A percentile compares a stretch with the other conserved stretches of the same genome.
phyloP scores from a whole-genome alignment of 2,797 vertebrate species.

The Neoniphon sammara region DNA sequence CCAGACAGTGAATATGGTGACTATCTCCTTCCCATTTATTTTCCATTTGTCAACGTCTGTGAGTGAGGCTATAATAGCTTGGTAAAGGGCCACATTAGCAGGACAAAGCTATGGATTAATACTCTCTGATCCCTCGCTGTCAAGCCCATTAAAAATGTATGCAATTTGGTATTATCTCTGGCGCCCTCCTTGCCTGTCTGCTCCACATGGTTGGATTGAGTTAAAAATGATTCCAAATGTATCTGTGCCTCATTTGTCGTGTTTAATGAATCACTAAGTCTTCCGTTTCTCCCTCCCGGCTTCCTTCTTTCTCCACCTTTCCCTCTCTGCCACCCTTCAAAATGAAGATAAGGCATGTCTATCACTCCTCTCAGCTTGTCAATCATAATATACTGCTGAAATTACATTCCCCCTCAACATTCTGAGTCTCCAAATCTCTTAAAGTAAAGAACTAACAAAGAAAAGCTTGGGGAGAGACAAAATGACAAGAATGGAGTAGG shows the following conservation, averaged over 20 bases:
- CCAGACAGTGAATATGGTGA: slow-evolving; percentile 39
- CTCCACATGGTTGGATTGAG: slow-evolving; percentile 44
- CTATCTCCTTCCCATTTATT: slow-evolving; percentile 64
- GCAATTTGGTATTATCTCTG: slow-evolving; percentile 74
- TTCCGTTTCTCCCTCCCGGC: neutral
- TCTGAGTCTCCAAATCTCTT: slow-evolving; percentile 11
- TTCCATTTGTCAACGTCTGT: slow-evolving; percentile 60
- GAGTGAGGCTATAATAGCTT: slow-evolving; percentile 68
- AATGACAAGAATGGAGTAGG: slow-evolving; percentile 21
- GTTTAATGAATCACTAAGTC: slow-evolving; percentile 65
- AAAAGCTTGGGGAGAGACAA: neutral
- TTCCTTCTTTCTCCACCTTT: slow-evolving; percentile 29
- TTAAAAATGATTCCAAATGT: slow-evolving; percentile 67
- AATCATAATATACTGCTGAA: slow-evolving; percentile 69
- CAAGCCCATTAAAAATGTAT: slow-evolving; percentile 78
- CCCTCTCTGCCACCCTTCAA: slow-evolving; percentile 27
- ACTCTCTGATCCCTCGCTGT: slow-evolving; percentile 72
- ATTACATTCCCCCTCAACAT: slow-evolving; percentile 46
- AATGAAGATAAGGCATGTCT: slow-evolving; percentile 71
- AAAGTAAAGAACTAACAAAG: slow-evolving; percentile 13
- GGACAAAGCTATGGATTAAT: slow-evolving; percentile 76
- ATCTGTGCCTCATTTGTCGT: slow-evolving; percentile 68
- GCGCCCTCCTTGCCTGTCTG: slow-evolving; percentile 52
- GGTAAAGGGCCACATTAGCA: slow-evolving; percentile 75
- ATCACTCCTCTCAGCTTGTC: slow-evolving; percentile 65